Percentiles rank a stretch among this genome's conserved stretches.
Conservation (phyloP, 2,888 invertebrate species). For the Andrena bucephala region DNA sequence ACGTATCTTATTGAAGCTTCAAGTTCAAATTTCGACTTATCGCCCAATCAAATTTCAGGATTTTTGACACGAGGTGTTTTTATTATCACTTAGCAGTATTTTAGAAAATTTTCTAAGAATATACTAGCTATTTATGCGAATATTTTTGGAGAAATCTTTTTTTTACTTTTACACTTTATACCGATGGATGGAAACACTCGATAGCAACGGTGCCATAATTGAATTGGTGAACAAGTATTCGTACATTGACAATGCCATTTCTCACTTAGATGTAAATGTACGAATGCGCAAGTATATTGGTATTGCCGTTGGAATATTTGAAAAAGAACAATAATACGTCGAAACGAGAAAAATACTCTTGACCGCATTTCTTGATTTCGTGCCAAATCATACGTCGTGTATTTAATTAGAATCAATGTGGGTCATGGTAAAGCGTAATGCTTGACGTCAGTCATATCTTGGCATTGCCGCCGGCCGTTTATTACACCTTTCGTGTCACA, state of each 20-base stretch:
- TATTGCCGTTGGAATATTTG: constrained; percentile 13
- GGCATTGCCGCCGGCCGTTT: constrained; percentile 12
- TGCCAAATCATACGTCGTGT: constrained; percentile 45
- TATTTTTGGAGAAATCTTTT: constrained; percentile 38
- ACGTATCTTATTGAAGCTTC: too few species aligned
- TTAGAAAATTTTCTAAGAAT: constrained; percentile 1
- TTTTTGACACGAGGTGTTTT: neutral
- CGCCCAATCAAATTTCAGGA: too few species aligned
- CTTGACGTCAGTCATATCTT: constrained; percentile 20
- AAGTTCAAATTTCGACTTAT: too few species aligned
- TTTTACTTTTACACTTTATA: constrained; percentile 51
- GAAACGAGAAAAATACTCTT: constrained; percentile 46
- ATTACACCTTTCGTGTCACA: constrained; percentile 5
- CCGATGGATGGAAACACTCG: neutral
- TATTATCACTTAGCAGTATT: neutral
- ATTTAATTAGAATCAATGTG: constrained; percentile 36
- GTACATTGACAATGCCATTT: constrained; percentile 31
- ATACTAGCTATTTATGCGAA: constrained; percentile 16
- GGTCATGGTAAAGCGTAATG: constrained; percentile 10
- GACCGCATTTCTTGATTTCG: constrained; percentile 46
- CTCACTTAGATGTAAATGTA: neutral
- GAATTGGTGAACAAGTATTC: constrained; percentile 47
- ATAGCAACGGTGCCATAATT: constrained; percentile 19
- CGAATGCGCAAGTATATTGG: neutral
- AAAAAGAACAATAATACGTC: constrained; percentile 27